Evolutionary conservation across 1,140 invertebrate genomes (phyloP), one percentile per base, ranked within the genome.

Genomic region (Halyomorpha halys): DNA sequence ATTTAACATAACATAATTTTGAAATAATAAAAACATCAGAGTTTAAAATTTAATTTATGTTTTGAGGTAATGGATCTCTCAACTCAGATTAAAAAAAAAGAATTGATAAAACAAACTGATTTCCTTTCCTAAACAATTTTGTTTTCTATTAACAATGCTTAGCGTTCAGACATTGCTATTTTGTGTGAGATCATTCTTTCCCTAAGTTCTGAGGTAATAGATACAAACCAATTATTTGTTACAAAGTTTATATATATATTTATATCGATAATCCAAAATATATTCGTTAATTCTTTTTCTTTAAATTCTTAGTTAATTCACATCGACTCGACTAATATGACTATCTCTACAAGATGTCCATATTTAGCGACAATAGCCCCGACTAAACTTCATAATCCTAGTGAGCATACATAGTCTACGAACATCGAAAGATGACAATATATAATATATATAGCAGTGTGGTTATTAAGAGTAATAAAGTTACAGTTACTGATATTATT

Each of bases 321-420:
- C 53, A 56, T 56, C 23, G 23, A 56, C 8, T 56, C 23, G 14
- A 15, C 53, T 56, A 56, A 56, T 23, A 23, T 56, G 23, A 23
- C 15, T 56, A 23, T 56, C 14, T 27, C 23, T 56, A 23, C 9
- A 16, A 56, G 15, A 23, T 56, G 14, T 56, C 4, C 27, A 30
- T 30, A 23, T 23, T 23, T 25, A 56, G 23, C 23, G 18, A 27
- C 53, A 56, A 56, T 56, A 56, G 23, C 23, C 53, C 53, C 23
- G 23, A 23, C 53, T 56, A 56, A 21, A 23, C 23, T 25, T 56
- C 8, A 61, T 61, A 45, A 61, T 21, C 60, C 60, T 61, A 61
- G 44, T 61, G 60, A 61, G 60, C 60, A 45, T 47, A 47, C 53
- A 44, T 61, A 30, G 11, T 61, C 60, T 61, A 61, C 60, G 21